These are phyloP conservation scores for Sebastes trivittatus DNA, from an alignment of 2,797 vertebrate species.

Conservation along the genomic window DNA sequence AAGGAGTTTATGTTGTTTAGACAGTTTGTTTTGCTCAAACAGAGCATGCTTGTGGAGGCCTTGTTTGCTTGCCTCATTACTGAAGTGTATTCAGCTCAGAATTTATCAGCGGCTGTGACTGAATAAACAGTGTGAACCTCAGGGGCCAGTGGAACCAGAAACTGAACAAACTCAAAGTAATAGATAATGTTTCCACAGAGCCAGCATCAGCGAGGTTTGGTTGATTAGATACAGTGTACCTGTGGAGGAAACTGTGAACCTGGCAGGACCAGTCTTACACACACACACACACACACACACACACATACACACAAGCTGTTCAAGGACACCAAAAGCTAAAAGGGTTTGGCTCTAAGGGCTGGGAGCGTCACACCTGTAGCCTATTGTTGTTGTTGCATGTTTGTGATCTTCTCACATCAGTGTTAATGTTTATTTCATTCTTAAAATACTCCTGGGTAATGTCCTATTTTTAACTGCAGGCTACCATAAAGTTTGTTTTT, in stretches of 20 bases:
- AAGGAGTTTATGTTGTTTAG: constrained; percentile 27
- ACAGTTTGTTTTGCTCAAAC: constrained; percentile 47
- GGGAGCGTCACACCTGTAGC: constrained; percentile 62
- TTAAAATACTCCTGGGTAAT: neutral
- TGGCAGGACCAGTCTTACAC: constrained; percentile 43
- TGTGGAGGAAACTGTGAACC: constrained; percentile 53
- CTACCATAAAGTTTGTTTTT: neutral
- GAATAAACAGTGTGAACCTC: constrained; percentile 69
- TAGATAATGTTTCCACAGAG: constrained; percentile 74
- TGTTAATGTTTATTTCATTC: neutral
- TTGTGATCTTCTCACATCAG: neutral
- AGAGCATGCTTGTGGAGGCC: constrained; percentile 19
- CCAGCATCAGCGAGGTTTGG: constrained; percentile 56
- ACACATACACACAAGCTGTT: constrained; percentile 29
- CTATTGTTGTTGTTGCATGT: neutral
- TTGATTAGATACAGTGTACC: constrained; percentile 77
- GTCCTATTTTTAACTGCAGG: neutral
- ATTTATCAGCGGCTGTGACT: constrained; percentile 67
- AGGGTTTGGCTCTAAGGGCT: constrained; percentile 41
- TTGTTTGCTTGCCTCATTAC: constrained; percentile 63
- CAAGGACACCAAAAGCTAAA: constrained; percentile 62
- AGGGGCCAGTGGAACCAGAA: constrained; percentile 60
- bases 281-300: constrained; percentile 17
- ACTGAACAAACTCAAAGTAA: constrained; percentile 74
- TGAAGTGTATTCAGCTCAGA: constrained; percentile 57